These are phyloP conservation scores for Clytia hemisphaerica DNA, from an alignment of 30 jellyfish, hydroid and myxozoan genomes.

Conservation along the genomic window DNA sequence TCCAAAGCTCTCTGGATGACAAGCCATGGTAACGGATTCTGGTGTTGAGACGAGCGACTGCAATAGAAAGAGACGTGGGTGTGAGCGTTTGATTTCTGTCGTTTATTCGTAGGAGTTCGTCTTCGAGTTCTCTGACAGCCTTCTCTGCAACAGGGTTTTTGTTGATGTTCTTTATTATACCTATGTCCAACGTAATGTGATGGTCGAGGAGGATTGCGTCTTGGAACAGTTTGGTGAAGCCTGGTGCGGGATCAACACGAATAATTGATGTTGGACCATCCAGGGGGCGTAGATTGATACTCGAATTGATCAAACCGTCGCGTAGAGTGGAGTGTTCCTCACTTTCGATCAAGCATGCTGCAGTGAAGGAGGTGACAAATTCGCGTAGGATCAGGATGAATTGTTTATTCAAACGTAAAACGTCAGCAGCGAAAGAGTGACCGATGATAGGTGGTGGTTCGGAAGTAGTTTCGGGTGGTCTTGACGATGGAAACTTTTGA, in stretches of 20 bases:
- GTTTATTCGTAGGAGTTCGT: slow-evolving; percentile 21
- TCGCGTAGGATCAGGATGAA: slow-evolving; percentile 26
- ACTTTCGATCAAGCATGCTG: background rate
- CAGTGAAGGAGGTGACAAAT: slow-evolving; percentile 31
- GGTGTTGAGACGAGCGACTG: slow-evolving; percentile 29
- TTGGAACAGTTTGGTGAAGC: background rate
- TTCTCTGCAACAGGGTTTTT: slow-evolving; percentile 42
- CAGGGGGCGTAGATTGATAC: background rate
- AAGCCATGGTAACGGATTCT: slow-evolving; percentile 20
- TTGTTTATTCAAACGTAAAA: slow-evolving; percentile 3
- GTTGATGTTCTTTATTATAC: slow-evolving; percentile 16
- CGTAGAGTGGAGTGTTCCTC: slow-evolving; percentile 21
- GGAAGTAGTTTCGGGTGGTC: background rate
- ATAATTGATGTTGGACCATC: slow-evolving; percentile 15
- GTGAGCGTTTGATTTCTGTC: background rate
- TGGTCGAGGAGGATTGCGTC: slow-evolving; percentile 8
- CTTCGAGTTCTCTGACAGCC: slow-evolving; percentile 37
- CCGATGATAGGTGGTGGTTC: slow-evolving; percentile 29
- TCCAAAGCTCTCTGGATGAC: slow-evolving; percentile 25
- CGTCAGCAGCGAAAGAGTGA: slow-evolving; percentile 29
- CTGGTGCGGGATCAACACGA: slow-evolving; percentile 42
- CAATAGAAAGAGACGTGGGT: slow-evolving; percentile 13
- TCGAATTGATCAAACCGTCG: background rate
- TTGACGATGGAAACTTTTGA: background rate
- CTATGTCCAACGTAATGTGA: slow-evolving; percentile 24